phyloP scores from a whole-genome alignment of 1,140 invertebrate species.

The Plodia interpunctella region DNA sequence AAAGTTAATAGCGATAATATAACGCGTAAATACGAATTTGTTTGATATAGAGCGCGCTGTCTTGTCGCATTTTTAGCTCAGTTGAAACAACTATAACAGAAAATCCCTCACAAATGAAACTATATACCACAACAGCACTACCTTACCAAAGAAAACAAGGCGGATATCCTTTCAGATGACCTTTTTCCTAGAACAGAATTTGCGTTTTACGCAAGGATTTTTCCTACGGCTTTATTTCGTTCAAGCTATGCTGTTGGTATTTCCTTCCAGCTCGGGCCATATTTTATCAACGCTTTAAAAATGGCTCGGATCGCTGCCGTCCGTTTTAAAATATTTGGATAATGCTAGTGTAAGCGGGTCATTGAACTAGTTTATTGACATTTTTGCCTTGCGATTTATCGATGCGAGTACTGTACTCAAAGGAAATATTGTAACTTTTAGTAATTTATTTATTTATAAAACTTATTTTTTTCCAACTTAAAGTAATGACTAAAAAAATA shows the following conservation, averaged over 20 bases:
- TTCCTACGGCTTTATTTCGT: constrained; percentile 41
- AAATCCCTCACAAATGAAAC: no score
- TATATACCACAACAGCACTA: no score
- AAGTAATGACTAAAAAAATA: no score
- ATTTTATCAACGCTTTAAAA: constrained; percentile 37
- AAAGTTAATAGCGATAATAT: no score
- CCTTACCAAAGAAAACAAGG: not conserved
- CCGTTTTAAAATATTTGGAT: constrained; percentile 26
- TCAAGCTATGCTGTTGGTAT: constrained; percentile 32
- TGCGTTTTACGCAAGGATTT: constrained; percentile 48
- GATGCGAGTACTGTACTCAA: no score
- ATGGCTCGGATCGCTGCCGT: constrained; percentile 30
- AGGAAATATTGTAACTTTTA: no score
- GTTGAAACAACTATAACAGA: no score
- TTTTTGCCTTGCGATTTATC: not conserved
- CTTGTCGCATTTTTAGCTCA: no score
- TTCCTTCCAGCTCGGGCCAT: constrained; percentile 16
- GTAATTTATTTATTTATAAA: no score
- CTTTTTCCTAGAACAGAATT: constrained; percentile 43
- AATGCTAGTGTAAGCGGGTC: not conserved
- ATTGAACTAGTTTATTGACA: constrained; percentile 3
- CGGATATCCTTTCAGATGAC: constrained; percentile 36
- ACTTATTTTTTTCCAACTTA: no score
- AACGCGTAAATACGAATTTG: no score
- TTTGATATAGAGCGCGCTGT: no score